Evolutionary conservation across 2,113 vertebrate genomes (phyloP), one percentile per base, ranked within the genome.

Genomic region (Gymnobelideus leadbeateri): DNA sequence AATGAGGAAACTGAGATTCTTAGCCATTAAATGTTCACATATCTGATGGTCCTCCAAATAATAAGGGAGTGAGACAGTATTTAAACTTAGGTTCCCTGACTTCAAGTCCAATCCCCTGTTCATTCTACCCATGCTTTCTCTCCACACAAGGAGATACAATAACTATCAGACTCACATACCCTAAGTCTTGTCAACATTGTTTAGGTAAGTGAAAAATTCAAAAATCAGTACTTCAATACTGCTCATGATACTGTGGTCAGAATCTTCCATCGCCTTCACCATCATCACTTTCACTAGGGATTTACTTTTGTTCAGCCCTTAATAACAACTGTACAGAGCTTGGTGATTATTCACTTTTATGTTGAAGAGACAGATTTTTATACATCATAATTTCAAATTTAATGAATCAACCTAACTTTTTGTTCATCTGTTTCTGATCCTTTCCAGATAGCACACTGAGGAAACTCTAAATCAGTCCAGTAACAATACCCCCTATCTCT

Each of bases 301-400:
- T 84, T 84, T 84, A 84, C 5, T 84, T 84, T 84, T 84, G 68
- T 84, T 84, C 5, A 43, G n/a, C 7, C 68, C 14, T 84, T 23
- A 7, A 23, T 84, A 84, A 84, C 19, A 19, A n/a, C 37, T 77
- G 37, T n/a, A n/a, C 14, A 84, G 43, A 43, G 37, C 68, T 84
- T 43, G 43, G 68, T 21, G 19, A 43, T 43, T 19, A 43, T 43
- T 43, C 19, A 77, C 14, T 84, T 43, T 84, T 84, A 43, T 43
- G 19, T 3, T 93, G 10, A 96, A 92, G 19, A 96, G 11, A 95
- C 57, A 91, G 23, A 0, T 24, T 57, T 97, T 96, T 53, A 61
- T 14, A 52, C 93, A 94, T 84, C 25, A 12, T 26, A 95, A 91
- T 97, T 98, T 93, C 49, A 96, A 95, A 28, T 92, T 97, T 95